Base-by-base conservation (phyloP, 2,113 vertebrate species). In the Peromyscus maniculatus region DNA sequence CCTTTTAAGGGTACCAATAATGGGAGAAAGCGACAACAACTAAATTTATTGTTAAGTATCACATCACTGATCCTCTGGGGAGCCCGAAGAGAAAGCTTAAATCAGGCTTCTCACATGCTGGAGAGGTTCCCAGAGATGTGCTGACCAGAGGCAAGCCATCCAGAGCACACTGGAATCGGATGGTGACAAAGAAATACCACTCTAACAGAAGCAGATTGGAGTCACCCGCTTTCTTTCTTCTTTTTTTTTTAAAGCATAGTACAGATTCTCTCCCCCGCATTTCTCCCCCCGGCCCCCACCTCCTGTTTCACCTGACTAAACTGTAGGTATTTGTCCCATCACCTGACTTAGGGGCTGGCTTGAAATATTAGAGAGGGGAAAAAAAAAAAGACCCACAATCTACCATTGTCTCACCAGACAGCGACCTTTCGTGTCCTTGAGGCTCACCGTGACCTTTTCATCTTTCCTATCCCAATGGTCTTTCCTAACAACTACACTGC, bases 361-460 rank as follows among this genome's bases (percentile, higher is more conserved):
- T 98, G 98, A 98, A 99, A 99, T 98, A 98, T 98, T 98, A 98
- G 98, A 89, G 96, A 96, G 15, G 17, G 43, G 8, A 3, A 26
- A 19, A 22, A 43, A 69, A 55, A 75, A 77, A 77, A 83, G 46
- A 97, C 98, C 98, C 24, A 99, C 99, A 99, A 99, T 99, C 98
- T 98, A 57, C 98, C 98, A 99, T 99, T 99, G 99, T 99, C 98
- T 98, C 91, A 82, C 87, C 91, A 99, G 98, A 98, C 98, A 99
- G 98, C 98, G 98, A 99, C 98, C 98, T 99, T 99, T 98, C 98
- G 98, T 98, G 99, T 99, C 99, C 99, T 99, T 99, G 99, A 98
- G 99, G 99, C 99, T 99, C 97, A 93, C 97, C 96, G 86, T 99
- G 99, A 99, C 99, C 99, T 99, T 99, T 87, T 99, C 98, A 98